Conservation (phyloP, 2,797 vertebrate species). For the Chelon auratus region DNA sequence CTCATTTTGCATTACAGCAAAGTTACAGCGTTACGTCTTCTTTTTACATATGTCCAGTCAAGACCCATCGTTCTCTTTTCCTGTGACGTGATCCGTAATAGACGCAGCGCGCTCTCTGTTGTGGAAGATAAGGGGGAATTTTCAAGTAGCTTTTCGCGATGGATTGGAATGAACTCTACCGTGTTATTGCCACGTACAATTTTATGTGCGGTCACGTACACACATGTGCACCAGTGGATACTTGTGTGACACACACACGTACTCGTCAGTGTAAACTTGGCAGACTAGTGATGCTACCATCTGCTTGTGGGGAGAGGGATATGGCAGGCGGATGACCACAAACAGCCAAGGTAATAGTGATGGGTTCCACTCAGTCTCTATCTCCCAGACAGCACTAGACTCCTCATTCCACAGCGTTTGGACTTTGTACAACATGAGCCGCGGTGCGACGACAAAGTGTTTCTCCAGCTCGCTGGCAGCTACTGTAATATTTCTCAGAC, state of each 20-base stretch:
- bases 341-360: conserved; percentile 83
- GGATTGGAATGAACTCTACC: conserved; percentile 60
- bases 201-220: conserved; percentile 61
- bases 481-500: conserved; percentile 57
- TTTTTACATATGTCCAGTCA: conserved; percentile 58
- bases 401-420: conserved; percentile 67
- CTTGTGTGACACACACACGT: conserved; percentile 43
- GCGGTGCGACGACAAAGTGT: conserved; percentile 65
- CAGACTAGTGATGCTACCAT: conserved; percentile 74
- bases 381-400: conserved; percentile 76
- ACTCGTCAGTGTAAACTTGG: conserved; percentile 78
- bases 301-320: conserved; percentile 78
- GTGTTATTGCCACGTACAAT: conserved; percentile 64
- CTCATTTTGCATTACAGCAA: conserved; percentile 41
- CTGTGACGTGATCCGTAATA: conserved; percentile 53
- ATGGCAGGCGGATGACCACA: conserved; percentile 77
- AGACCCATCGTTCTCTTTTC: conserved; percentile 36
- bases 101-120: conserved; percentile 31
- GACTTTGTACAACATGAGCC: conserved; percentile 55
- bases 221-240: conserved; percentile 54
- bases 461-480: conserved; percentile 72
- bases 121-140: conserved; percentile 41
- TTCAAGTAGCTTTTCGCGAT: conserved; percentile 46
- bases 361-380: conserved; percentile 82
- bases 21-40: conserved; percentile 50